A percentile compares a stretch with the other conserved stretches of the same genome.
Evolutionary conservation across 2,113 vertebrate genomes (phyloP).

Genomic region (Malurus melanocephalus): DNA sequence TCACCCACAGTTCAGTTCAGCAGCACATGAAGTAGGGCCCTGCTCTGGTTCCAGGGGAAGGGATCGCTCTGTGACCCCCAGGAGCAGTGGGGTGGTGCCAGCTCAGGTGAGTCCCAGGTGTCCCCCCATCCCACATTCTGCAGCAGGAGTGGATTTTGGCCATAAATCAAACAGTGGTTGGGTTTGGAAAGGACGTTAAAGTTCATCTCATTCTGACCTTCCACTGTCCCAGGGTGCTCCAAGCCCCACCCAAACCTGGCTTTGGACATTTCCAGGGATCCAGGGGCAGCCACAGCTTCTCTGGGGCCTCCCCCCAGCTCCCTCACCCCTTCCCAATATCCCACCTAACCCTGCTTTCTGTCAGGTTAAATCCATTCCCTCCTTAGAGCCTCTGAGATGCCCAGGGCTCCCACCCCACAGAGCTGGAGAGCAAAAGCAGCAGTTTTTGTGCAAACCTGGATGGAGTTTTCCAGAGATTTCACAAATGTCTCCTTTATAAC

Average conservation of each 20-base stretch:
- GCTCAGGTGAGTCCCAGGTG: background rate
- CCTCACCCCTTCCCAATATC: background rate
- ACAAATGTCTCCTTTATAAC: background rate
- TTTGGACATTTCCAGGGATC: background rate
- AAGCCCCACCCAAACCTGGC: rapidly evolving
- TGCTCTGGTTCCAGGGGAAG: background rate
- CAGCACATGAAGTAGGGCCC: background rate
- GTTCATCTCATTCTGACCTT: background rate
- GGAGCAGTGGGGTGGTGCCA: background rate
- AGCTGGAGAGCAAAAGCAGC: background rate
- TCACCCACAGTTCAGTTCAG: slow-evolving; percentile 34
- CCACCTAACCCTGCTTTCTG: background rate
- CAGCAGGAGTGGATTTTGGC: background rate
- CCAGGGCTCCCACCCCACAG: background rate
- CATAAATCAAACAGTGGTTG: background rate
- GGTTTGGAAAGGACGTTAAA: background rate
- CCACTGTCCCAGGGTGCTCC: background rate
- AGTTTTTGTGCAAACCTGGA: background rate
- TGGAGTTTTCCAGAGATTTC: background rate
- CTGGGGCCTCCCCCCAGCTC: background rate
- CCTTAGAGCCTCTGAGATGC: background rate
- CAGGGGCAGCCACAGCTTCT: background rate
- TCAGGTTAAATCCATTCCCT: background rate
- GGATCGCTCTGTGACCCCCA: background rate
- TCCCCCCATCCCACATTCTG: background rate